Evolutionary conservation across 2,888 invertebrate genomes (phyloP).

Genomic region (Caenorhabditis uteleia): DNA sequence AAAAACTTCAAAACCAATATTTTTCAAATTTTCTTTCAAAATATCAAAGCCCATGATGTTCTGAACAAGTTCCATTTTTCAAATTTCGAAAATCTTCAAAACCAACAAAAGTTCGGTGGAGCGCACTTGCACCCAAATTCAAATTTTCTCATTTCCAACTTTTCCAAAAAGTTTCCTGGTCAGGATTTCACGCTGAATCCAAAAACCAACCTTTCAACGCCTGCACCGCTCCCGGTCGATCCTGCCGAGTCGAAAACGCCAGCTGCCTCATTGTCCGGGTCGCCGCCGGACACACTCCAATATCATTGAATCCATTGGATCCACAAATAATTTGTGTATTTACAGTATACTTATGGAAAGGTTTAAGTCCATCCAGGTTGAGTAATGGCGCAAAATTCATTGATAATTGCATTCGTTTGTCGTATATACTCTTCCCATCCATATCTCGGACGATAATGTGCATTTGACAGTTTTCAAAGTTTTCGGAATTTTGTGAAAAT

Average conservation of each 20-base stretch:
- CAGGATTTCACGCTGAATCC: constrained; percentile 8
- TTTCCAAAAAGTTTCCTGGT: background rate
- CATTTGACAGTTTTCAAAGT: constrained; percentile 52
- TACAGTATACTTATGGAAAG: constrained; percentile 64
- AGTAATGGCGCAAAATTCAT: constrained; percentile 45
- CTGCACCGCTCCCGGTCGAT: constrained; percentile 61
- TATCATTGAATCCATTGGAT: too few relatives aligned
- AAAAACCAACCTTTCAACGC: too few relatives aligned
- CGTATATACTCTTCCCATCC: constrained; percentile 54
- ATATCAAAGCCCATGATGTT: too few relatives aligned
- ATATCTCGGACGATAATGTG: constrained; percentile 59
- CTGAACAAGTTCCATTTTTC: too few relatives aligned
- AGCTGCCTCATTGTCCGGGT: constrained; percentile 54
- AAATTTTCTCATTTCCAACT: too few relatives aligned
- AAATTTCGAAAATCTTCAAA: too few relatives aligned
- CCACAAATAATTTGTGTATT: constrained; percentile 56
- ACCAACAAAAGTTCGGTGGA: too few relatives aligned
- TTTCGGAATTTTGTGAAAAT: constrained; percentile 17
- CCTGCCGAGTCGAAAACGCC: constrained; percentile 60
- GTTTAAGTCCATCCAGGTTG: constrained; percentile 57
- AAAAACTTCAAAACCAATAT: background rate
- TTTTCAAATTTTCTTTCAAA: background rate
- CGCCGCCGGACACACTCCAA: constrained; percentile 43
- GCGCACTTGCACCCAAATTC: too few relatives aligned
- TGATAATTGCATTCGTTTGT: constrained; percentile 41